Evolutionary conservation across 2,888 invertebrate genomes (phyloP), one percentile per base, ranked within the genome.

Genomic region (Ephialtes manifestator): DNA sequence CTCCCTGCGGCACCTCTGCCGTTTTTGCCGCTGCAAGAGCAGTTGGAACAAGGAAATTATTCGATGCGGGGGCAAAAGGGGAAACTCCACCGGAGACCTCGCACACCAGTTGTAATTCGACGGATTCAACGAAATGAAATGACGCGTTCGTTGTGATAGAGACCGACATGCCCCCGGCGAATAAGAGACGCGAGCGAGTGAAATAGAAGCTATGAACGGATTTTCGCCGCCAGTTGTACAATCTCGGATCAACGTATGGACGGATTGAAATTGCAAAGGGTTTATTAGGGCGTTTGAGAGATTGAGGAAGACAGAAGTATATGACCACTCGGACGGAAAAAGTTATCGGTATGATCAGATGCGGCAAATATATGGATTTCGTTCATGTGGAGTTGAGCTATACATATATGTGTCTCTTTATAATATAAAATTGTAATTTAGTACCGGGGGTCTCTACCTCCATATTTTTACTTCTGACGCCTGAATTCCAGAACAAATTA

Each of bases 71-170:
- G 31, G 65, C 28, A 51, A 11, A 20, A 65, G 48, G 58, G 39
- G 39, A 55, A 58, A 13, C 24, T 58, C 24, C 24, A 58, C 2
- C 55, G n/a, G 51, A 15, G 48, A 51, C 20, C 11, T 13, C n/a
- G 48, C 24, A 46, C 39, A 71, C 58, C 58, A 58, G 46, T 58
- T 70, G 72, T 81, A 72, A 80, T 76, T 76, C 72, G 76, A 31
- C 60, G 78, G 72, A 81, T 84, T 80, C 58, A 77, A 84, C 84
- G 68, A 71, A 75, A 80, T 60, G 79, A 80, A 84, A 84, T 43
- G 76, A 81, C 58, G 76, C 71, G 76, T 53, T 67, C 60, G 83
- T 71, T 74, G 60, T 75, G 67, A 35, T n/a, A 43, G 35, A 58
- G 71, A 28, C 20, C 18, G 71, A 71, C 53, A 31, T 60, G 83